Percentiles rank a stretch among this genome's conserved stretches.
Evolutionary conservation across 2,797 vertebrate species (phyloP).

Genomic region (Sebastes hubbsi): DNA sequence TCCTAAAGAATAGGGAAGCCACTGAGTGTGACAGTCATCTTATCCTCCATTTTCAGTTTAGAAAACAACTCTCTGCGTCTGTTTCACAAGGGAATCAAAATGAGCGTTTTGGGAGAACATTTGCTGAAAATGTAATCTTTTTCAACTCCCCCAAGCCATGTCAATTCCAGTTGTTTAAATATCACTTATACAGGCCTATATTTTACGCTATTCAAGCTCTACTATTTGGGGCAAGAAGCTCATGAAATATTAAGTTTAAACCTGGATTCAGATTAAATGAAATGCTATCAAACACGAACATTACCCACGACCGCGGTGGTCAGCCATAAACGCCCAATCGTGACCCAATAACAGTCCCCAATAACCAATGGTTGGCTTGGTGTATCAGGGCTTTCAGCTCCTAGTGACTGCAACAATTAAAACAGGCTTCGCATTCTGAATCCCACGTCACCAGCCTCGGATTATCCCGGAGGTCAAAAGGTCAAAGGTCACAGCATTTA

Average conservation of each 20-base stretch:
- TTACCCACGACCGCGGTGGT: neutral
- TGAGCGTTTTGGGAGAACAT: neutral
- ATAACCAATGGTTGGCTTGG: neutral
- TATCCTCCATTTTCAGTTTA: neutral
- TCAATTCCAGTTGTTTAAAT: neutral
- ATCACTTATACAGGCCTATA: fast-evolving
- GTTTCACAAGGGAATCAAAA: too few species aligned
- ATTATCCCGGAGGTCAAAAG: neutral
- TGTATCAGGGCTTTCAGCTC: slow-evolving; percentile 10
- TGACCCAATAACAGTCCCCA: neutral
- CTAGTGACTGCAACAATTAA: neutral
- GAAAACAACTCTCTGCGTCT: neutral
- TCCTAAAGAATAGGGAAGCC: neutral
- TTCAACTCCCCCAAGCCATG: too few species aligned
- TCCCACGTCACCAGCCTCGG: neutral
- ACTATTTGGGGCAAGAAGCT: neutral
- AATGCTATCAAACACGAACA: neutral
- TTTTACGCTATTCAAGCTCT: neutral
- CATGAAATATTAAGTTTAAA: neutral
- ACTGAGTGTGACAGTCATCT: too few species aligned
- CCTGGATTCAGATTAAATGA: neutral
- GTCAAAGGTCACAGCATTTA: neutral
- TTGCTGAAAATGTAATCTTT: too few species aligned
- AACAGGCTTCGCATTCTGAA: neutral
- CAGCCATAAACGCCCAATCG: neutral